Conservation (phyloP, 1,140 invertebrate species). For the Drosophila pallidifrons region DNA sequence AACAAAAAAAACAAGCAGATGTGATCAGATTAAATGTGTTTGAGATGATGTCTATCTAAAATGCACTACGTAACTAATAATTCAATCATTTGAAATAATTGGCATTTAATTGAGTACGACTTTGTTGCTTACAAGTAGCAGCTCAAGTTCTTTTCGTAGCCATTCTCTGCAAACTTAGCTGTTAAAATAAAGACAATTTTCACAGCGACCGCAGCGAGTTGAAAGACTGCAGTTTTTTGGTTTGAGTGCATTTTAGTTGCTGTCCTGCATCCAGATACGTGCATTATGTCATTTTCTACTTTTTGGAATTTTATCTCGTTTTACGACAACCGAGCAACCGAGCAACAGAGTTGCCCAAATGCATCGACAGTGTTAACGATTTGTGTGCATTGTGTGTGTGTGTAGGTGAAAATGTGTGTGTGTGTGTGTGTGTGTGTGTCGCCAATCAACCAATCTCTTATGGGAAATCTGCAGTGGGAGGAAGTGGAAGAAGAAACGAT, state of each 20-base stretch:
- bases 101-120: too few relatives aligned
- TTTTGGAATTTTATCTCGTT: constrained; percentile 25
- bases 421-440: constrained; percentile 13
- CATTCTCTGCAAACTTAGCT: not conserved
- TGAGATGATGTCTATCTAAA: too few relatives aligned
- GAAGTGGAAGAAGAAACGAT: constrained; percentile 34
- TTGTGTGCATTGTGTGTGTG: constrained; percentile 4
- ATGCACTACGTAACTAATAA: too few relatives aligned
- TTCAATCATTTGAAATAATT: too few relatives aligned
- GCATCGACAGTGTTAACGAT: constrained; percentile 10
- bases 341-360: constrained; percentile 52
- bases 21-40: too few relatives aligned
- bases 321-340: constrained; percentile 34
- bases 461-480: not conserved
- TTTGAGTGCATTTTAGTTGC: constrained; percentile 36
- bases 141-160: too few relatives aligned
- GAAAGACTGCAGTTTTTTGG: not conserved
- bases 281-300: constrained; percentile 56
- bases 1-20: too few relatives aligned
- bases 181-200: constrained; percentile 8
- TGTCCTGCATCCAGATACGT: constrained; percentile 17
- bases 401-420: not conserved
- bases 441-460: constrained; percentile 26
- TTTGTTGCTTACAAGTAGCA: too few relatives aligned
- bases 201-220: not conserved